Evolutionary conservation across 2,888 invertebrate genomes (phyloP).

Genomic region (Malacosoma neustria): DNA sequence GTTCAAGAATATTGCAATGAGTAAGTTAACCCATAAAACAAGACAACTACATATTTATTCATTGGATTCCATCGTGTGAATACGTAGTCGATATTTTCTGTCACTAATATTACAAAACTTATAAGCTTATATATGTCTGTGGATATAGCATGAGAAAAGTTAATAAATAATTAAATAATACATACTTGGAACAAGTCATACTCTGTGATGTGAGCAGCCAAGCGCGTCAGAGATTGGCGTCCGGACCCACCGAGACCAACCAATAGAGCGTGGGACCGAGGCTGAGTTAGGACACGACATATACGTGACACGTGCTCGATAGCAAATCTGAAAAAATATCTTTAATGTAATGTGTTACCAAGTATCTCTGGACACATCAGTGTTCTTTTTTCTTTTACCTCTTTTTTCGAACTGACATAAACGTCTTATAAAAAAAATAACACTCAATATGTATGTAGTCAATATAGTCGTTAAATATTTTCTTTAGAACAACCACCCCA

Average conservation of each 20-base stretch:
- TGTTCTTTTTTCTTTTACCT: not conserved
- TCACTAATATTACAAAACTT: no score
- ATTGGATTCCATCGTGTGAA: no score
- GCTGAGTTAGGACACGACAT: constrained; percentile 92
- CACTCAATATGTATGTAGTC: no score
- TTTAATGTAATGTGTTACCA: not conserved
- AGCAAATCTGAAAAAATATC: constrained; percentile 82
- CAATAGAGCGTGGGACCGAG: constrained; percentile 90
- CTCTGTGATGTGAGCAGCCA: constrained; percentile 95
- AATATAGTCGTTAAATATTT: not conserved
- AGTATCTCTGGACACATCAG: not conserved
- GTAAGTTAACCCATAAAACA: no score
- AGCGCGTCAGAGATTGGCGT: constrained; percentile 90
- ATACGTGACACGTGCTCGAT: constrained; percentile 95
- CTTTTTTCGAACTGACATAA: no score
- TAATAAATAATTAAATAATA: no score
- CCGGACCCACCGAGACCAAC: constrained; percentile 97
- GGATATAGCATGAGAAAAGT: no score
- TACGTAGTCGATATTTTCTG: no score
- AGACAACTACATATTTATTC: no score
- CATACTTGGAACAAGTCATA: constrained; percentile 85
- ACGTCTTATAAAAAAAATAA: no score
- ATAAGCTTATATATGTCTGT: no score
- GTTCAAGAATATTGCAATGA: no score
- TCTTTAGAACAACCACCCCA: not conserved